These are phyloP conservation scores for Hippoglossus stenolepis DNA, from an alignment of 2,113 vertebrate genomes.

Conservation along the genomic window DNA sequence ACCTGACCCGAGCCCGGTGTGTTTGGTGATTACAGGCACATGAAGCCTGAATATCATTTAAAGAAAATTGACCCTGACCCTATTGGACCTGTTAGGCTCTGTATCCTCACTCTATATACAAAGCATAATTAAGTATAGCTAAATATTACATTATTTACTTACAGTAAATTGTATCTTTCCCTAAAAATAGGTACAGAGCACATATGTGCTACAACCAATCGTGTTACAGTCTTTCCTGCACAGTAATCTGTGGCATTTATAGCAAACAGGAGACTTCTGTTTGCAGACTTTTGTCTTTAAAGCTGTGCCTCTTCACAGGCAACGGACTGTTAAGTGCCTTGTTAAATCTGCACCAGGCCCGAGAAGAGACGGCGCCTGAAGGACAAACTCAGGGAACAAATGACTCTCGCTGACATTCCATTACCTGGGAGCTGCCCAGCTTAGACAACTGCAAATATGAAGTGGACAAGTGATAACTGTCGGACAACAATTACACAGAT, in stretches of 20 bases:
- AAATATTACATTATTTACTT: background rate
- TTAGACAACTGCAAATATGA: background rate
- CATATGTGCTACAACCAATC: too few species aligned
- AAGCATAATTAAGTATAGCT: too few species aligned
- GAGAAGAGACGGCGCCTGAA: background rate
- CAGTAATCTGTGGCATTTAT: background rate
- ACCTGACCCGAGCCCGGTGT: too few species aligned
- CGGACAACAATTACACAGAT: background rate
- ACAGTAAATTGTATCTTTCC: background rate
- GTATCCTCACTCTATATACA: too few species aligned
- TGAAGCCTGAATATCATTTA: too few species aligned
- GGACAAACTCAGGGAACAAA: constrained; percentile 4
- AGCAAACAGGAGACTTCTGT: background rate
- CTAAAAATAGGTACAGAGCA: background rate
- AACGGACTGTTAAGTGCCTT: background rate
- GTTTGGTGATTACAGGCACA: too few species aligned
- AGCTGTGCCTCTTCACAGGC: background rate
- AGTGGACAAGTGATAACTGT: background rate
- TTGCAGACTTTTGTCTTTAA: background rate
- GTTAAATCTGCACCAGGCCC: constrained; percentile 11
- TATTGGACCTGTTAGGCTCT: too few species aligned
- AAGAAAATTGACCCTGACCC: too few species aligned
- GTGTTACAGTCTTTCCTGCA: background rate
- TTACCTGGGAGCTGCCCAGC: background rate
- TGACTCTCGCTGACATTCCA: background rate